A percentile compares a stretch with the other conserved stretches of the same genome.
Conservation (phyloP, 2,113 vertebrate genomes). For the Pungitius pungitius region DNA sequence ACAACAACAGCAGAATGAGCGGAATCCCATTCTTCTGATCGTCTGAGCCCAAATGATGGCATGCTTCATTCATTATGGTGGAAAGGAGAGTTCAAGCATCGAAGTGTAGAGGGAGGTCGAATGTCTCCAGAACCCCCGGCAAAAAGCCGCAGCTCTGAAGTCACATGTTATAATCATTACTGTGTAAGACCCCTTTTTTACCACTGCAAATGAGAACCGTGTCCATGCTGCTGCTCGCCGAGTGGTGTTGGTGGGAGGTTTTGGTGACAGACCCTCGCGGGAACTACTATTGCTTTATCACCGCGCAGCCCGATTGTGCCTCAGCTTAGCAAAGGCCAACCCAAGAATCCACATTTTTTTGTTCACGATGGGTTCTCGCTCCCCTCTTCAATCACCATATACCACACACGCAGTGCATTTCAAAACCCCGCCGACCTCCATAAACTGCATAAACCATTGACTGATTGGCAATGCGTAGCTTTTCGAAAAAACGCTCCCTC, state of each 20-base stretch:
- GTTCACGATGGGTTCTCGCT: slow-evolving; percentile 45
- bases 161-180: slow-evolving; percentile 60
- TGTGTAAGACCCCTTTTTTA: slow-evolving; percentile 37
- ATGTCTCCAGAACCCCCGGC: slow-evolving; percentile 43
- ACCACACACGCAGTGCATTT: slow-evolving; percentile 62
- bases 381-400: slow-evolving; percentile 57
- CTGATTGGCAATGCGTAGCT: slow-evolving; percentile 51
- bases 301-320: slow-evolving; percentile 39
- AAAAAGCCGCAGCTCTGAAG: slow-evolving; percentile 62
- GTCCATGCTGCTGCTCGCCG: slow-evolving; percentile 37
- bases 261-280: slow-evolving; percentile 41
- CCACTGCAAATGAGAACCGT: slow-evolving; percentile 43
- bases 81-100: slow-evolving; percentile 56
- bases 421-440: slow-evolving; percentile 44
- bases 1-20: slow-evolving; percentile 37
- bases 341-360: slow-evolving; percentile 59
- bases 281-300: slow-evolving; percentile 49
- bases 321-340: slow-evolving; percentile 33
- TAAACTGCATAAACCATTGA: slow-evolving; percentile 49
- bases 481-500: slow-evolving; percentile 45
- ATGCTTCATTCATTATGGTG: slow-evolving; percentile 58
- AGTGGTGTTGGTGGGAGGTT: slow-evolving; percentile 51
- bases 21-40: slow-evolving; percentile 48
- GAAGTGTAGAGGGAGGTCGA: slow-evolving; percentile 38
- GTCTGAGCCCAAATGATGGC: slow-evolving; percentile 45